These are phyloP conservation scores for Drosophila insularis DNA, from an alignment of 1,140 invertebrate genomes.

Conservation along the genomic window DNA sequence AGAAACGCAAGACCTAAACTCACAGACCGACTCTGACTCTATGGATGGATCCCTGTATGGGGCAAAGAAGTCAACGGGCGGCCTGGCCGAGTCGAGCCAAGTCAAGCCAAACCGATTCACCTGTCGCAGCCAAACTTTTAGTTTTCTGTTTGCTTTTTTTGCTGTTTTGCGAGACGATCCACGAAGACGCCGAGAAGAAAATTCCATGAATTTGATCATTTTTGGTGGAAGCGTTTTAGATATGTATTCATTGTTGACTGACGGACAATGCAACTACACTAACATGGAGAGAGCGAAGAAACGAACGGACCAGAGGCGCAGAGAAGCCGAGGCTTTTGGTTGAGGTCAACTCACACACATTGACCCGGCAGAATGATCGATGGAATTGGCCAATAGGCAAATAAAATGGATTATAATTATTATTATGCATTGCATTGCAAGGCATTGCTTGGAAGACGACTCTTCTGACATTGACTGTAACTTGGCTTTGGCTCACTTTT, in stretches of 20 bases:
- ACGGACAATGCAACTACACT: conserved; percentile 57
- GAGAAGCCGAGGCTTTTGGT: conserved; percentile 19
- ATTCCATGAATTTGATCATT: conserved; percentile 79
- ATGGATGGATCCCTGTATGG: conserved; percentile 55
- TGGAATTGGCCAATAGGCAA: conserved; percentile 60
- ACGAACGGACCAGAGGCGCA: background rate
- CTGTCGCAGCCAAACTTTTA: conserved; percentile 68
- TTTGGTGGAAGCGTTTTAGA: conserved; percentile 75
- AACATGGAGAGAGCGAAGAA: background rate
- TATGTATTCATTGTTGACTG: conserved; percentile 73
- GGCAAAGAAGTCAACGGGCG: conserved; percentile 68
- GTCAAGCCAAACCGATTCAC: conserved; percentile 53
- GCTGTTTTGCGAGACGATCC: conserved; percentile 44
- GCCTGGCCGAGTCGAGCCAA: conserved; percentile 22
- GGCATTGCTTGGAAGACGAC: background rate
- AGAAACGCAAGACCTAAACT: conserved; percentile 12
- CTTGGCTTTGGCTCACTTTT: conserved; percentile 60
- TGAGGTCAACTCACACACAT: conserved; percentile 73
- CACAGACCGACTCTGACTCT: conserved; percentile 4
- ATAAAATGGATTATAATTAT: conserved; percentile 81
- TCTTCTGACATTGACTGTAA: conserved; percentile 2
- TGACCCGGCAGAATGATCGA: conserved; percentile 71
- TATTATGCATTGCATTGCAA: conserved; percentile 60
- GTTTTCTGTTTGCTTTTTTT: conserved; percentile 34
- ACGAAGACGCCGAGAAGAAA: conserved; percentile 47